Evolutionary conservation across 2,113 vertebrate genomes (phyloP).

Genomic region (Azemiops feae): DNA sequence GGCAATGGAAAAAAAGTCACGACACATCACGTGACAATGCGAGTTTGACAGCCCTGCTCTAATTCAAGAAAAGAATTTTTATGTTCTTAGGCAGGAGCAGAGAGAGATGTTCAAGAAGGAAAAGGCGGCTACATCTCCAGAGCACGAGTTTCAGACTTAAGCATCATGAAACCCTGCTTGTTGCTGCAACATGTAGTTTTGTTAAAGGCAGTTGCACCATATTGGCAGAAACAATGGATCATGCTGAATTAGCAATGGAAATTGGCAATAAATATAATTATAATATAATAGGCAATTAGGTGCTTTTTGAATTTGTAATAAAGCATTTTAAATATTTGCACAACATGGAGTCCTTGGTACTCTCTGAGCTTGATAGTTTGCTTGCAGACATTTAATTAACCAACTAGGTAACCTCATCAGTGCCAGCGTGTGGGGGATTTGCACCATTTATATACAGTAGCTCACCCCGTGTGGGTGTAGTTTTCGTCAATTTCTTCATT

Average conservation of each 20-base stretch:
- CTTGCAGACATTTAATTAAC: not conserved
- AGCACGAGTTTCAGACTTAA: not conserved
- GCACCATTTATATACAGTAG: not conserved
- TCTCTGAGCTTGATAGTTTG: not conserved
- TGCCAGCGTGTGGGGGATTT: not conserved
- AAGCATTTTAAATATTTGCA: not conserved
- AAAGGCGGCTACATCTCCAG: not conserved
- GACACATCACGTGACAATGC: too few relatives aligned
- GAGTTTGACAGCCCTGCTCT: too few relatives aligned
- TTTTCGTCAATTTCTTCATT: not conserved
- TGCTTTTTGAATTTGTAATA: not conserved
- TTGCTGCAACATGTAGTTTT: not conserved
- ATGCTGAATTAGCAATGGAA: not conserved
- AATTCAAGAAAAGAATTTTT: not conserved
- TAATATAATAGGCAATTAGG: not conserved
- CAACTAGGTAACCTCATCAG: not conserved
- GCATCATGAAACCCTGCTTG: not conserved
- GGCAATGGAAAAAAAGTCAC: too few relatives aligned
- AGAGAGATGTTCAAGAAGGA: not conserved
- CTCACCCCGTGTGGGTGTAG: not conserved
- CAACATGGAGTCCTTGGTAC: not conserved
- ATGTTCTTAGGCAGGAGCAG: not conserved
- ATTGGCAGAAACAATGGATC: not conserved
- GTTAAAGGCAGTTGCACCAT: not conserved
- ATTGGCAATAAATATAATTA: not conserved